Evolutionary conservation across 2,797 vertebrate species (phyloP).

Genomic region (Cuniculus paca): DNA sequence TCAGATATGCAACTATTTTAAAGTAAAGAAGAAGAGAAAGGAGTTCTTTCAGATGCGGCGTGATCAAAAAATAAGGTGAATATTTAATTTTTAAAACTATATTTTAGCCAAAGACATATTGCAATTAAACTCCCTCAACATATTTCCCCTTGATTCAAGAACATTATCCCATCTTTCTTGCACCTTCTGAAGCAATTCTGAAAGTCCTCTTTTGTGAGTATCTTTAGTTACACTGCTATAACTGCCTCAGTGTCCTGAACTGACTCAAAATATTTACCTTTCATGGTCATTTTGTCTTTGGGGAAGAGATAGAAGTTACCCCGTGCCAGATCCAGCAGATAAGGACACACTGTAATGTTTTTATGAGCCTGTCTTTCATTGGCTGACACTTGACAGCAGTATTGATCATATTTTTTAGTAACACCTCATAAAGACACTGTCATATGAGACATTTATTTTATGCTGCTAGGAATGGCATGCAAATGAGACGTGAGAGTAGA

Average conservation of each 20-base stretch:
- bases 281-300: not conserved
- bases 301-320: not conserved
- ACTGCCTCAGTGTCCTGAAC: not conserved
- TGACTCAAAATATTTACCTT: not conserved
- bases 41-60: not conserved
- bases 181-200: not conserved
- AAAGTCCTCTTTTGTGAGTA: not conserved
- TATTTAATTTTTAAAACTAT: not conserved
- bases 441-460: not conserved
- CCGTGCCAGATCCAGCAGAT: not conserved
- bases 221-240: not conserved
- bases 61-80: not conserved
- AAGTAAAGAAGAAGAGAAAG: not conserved
- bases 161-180: not conserved
- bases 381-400: not conserved
- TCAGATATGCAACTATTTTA: not conserved
- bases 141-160: not conserved
- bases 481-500: not conserved
- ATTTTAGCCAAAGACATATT: not conserved
- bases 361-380: not conserved
- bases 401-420: not conserved
- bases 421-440: not conserved
- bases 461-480: not conserved
- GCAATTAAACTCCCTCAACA: not conserved
- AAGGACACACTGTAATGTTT: not conserved